These are phyloP conservation scores for Crocallis elinguaria DNA, from an alignment of 2,888 invertebrate genomes.

Conservation along the genomic window DNA sequence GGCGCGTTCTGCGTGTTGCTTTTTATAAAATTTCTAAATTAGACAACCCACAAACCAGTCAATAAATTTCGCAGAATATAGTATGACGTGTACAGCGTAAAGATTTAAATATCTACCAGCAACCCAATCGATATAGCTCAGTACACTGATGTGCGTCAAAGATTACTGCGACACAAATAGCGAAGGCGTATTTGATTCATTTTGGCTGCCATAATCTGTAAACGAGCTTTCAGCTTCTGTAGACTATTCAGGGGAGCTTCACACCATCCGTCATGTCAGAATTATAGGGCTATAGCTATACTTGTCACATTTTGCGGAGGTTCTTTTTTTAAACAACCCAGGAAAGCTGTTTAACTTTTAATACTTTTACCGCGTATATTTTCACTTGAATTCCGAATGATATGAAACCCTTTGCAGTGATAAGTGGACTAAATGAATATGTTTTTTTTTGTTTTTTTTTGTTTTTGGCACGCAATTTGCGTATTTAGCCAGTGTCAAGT, in stretches of 20 bases:
- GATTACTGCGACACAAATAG: conserved; percentile 17
- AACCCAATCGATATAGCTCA: not conserved
- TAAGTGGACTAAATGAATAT: too few species aligned
- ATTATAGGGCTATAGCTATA: not conserved
- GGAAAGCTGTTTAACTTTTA: too few species aligned
- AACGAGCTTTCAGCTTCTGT: not conserved
- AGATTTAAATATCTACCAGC: not conserved
- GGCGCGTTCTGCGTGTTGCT: too few species aligned
- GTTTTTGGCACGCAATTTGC: too few species aligned
- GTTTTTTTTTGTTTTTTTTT: too few species aligned
- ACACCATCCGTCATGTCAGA: conserved; percentile 15
- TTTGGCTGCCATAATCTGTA: conserved; percentile 1
- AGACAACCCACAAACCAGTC: not conserved
- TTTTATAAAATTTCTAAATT: too few species aligned
- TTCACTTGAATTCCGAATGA: too few species aligned
- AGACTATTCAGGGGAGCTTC: conserved; percentile 2
- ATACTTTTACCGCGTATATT: too few species aligned
- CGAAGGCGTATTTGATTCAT: conserved; percentile 7
- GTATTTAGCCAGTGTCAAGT: too few species aligned
- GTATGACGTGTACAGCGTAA: not conserved
- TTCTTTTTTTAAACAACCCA: too few species aligned
- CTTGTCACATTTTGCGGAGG: not conserved
- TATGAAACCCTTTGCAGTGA: too few species aligned
- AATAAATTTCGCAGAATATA: not conserved
- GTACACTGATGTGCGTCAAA: conserved; percentile 9